Conservation (phyloP, 2,113 vertebrate genomes). For the Eudyptes chrysolophus region DNA sequence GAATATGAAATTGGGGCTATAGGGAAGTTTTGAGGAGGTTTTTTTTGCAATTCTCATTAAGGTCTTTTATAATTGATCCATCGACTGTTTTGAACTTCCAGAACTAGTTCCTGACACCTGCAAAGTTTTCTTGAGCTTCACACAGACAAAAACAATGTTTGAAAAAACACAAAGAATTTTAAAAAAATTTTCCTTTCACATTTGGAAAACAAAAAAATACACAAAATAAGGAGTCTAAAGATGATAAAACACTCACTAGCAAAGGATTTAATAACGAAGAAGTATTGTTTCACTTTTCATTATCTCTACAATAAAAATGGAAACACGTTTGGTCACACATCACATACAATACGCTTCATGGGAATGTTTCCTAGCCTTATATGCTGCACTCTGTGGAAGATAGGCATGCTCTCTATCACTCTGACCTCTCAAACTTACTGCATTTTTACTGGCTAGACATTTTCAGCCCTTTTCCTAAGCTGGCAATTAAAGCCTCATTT, state of each 20-base stretch:
- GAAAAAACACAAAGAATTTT: background rate
- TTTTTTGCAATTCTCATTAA: background rate
- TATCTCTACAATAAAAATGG: background rate
- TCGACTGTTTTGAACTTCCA: background rate
- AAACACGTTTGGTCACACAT: background rate
- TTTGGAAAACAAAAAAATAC: background rate
- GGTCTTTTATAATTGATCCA: background rate
- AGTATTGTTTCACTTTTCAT: background rate
- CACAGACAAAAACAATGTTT: background rate
- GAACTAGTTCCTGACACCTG: background rate
- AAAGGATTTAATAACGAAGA: background rate
- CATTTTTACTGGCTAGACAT: slow-evolving; percentile 21
- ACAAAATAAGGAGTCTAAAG: background rate
- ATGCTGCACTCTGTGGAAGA: background rate
- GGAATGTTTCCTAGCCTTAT: background rate
- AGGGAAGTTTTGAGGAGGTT: background rate
- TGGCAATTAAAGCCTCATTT: slow-evolving; percentile 55
- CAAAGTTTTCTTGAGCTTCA: background rate
- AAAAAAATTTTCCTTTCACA: background rate
- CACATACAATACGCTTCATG: background rate
- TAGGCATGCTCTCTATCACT: background rate
- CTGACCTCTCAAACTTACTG: slow-evolving; percentile 1
- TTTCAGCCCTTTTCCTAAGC: slow-evolving; percentile 35
- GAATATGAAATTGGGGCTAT: background rate
- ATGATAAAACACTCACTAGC: background rate